Evolutionary conservation across 2,797 vertebrate species (phyloP), one percentile per base, ranked within the genome.

Genomic region (Sebastiscus tertius): DNA sequence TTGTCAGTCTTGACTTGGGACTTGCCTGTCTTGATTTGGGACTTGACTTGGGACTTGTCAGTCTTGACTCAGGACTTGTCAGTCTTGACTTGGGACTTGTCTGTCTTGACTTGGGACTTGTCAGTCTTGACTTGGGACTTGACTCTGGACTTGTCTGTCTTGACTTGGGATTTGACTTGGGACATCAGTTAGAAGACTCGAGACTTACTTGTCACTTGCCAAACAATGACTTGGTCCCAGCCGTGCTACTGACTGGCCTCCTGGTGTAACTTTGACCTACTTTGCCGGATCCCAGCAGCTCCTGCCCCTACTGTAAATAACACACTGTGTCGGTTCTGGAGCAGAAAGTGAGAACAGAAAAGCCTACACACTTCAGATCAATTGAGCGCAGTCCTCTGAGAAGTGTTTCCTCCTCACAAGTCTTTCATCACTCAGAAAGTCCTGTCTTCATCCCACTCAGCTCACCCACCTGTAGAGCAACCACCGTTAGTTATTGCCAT

Each of bases 401-500:
- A 90, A 71, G 36, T 70, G 56, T 81, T 77, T 83, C 68, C 83
- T 87, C 77, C 82, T 82, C 62, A 34, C 31, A 49, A 87, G 63
- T 75, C 63, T 82, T 80, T 85, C 75, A 86, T 88, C 77, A 70
- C 73, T 83, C 58, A 80, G 46, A 81, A 82, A 83, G 76, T 33
- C 67, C 71, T 16, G 58, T 84, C 75, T 82, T 67, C 79, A 79
- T 83, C 83, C 84, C 85, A 79, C 86, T 74, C 58, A 34, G 46
- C 61, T 78, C 80, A 87, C 68, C 82, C 89, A 90, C 84, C 78
- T 90, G 87, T 91, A 64, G 84, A 85, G 73, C 77, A 20, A 20
- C 46, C 33, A 68, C 65, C 66, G 63, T 61, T 75, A 52, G 63
- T 72, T 83, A 31, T 24, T 62, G 42, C 80, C 64, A 14, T 60